A percentile compares a stretch with the other conserved stretches of the same genome.
These are phyloP conservation scores for Pristionchus pacificus DNA, from an alignment of 1,140 invertebrate species.

Conservation along the genomic window DNA sequence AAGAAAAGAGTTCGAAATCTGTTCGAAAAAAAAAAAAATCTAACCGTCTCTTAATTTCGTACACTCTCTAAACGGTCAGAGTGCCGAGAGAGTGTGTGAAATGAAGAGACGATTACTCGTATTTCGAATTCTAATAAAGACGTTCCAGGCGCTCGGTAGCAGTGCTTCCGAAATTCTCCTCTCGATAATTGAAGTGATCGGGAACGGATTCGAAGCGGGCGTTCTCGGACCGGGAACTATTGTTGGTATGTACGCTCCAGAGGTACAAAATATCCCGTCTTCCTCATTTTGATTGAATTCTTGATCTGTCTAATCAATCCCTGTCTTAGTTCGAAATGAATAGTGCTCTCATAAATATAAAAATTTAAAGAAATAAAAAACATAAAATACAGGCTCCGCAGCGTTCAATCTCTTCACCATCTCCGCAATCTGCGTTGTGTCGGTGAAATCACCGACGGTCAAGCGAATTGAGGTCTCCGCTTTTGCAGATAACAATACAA, in stretches of 20 bases:
- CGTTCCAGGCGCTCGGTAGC: constrained; percentile 51
- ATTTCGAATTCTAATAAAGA: too few species aligned
- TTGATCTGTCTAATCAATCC: too few species aligned
- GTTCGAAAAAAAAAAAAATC: not conserved
- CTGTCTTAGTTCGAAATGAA: too few species aligned
- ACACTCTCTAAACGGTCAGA: too few species aligned
- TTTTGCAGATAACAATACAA: constrained; percentile 46
- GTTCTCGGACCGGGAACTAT: constrained; percentile 57
- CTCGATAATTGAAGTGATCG: constrained; percentile 60
- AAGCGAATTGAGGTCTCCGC: too few species aligned
- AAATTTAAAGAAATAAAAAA: too few species aligned
- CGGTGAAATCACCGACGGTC: too few species aligned
- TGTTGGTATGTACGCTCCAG: constrained; percentile 55
- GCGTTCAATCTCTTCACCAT: constrained; percentile 62
- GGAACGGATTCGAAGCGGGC: constrained; percentile 53
- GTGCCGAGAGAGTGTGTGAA: too few species aligned
- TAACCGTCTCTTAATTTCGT: too few species aligned
- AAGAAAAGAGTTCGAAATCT: constrained; percentile 17
- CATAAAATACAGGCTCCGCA: constrained; percentile 60
- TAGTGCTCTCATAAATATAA: too few species aligned
- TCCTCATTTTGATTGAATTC: too few species aligned
- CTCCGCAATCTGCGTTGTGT: constrained; percentile 52
- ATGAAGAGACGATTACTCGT: too few species aligned
- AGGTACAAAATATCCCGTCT: not conserved
- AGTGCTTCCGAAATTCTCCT: constrained; percentile 63